Conservation (phyloP, 2,888 invertebrate species). For the Dynastes maya region DNA sequence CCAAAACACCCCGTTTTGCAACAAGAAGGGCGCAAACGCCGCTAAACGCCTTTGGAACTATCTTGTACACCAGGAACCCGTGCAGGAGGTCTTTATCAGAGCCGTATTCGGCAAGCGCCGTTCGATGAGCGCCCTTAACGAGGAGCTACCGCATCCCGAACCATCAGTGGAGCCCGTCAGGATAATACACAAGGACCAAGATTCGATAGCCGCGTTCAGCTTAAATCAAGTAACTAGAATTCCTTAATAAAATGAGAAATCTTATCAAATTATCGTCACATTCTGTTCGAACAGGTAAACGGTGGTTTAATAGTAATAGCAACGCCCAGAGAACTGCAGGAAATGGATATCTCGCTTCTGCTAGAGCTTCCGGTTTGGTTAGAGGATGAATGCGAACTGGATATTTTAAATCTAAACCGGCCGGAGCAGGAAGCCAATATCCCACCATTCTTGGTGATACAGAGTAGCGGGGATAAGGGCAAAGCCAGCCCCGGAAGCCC, state of each 20-base stretch:
- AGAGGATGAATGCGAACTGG: conserved; percentile 97
- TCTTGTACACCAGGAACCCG: conserved; percentile 91
- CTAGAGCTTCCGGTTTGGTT: conserved; percentile 94
- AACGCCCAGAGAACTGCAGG: conserved; percentile 96
- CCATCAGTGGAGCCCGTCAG: conserved; percentile 85
- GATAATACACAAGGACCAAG: conserved; percentile 99
- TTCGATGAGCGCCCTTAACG: conserved; percentile 73
- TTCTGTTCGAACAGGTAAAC: conserved; percentile 74
- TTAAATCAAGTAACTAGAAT: conserved; percentile 85
- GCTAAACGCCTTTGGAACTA: conserved; percentile 93
- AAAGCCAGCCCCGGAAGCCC: conserved; percentile 77
- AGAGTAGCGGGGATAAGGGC: conserved; percentile 76
- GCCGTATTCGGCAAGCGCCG: conserved; percentile 92
- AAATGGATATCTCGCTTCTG: conserved; percentile 95
- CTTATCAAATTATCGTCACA: conserved; percentile 6
- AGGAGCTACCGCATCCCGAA: conserved; percentile 68
- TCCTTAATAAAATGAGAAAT: not conserved
- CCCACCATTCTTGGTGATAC: conserved; percentile 93
- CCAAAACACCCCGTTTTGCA: conserved; percentile 94
- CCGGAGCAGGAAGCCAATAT: conserved; percentile 76
- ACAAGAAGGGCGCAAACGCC: conserved; percentile 80
- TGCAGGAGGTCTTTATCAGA: conserved; percentile 95
- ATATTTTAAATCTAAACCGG: conserved; percentile 87
- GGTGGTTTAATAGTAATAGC: conserved; percentile 91
- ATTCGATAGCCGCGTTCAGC: conserved; percentile 97